phyloP scores from a whole-genome alignment of 2,888 invertebrate genomes.

The Lochmaea capreae region DNA sequence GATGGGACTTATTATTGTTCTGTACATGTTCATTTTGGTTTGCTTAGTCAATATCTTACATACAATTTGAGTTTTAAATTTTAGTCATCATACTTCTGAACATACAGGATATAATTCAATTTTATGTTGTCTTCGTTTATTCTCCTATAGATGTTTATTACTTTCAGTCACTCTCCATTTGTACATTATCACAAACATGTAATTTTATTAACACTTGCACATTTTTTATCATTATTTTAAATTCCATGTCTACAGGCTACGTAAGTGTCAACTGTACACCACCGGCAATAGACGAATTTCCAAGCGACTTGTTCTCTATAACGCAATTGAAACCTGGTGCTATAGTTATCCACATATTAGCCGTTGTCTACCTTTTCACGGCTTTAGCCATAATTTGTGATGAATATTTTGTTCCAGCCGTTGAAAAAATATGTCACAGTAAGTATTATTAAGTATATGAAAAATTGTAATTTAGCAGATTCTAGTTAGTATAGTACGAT shows the following conservation, averaged over 20 bases:
- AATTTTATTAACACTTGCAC: not conserved
- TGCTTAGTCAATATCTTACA: too few relatives aligned
- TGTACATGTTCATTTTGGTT: too few relatives aligned
- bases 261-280: slow-evolving; percentile 19
- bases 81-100: too few relatives aligned
- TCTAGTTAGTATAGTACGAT: too few relatives aligned
- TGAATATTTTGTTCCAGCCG: slow-evolving; percentile 26
- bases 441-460: too few relatives aligned
- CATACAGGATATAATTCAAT: too few relatives aligned
- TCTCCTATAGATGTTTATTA: too few relatives aligned
- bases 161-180: too few relatives aligned
- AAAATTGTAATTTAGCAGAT: too few relatives aligned
- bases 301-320: slow-evolving; percentile 19
- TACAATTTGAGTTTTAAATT: too few relatives aligned
- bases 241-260: not conserved
- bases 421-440: slow-evolving; percentile 24
- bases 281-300: slow-evolving; percentile 20
- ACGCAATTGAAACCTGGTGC: slow-evolving; percentile 12
- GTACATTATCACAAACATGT: not conserved
- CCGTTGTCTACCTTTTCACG: slow-evolving; percentile 21
- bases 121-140: too few relatives aligned
- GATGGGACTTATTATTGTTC: too few relatives aligned
- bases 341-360: slow-evolving; percentile 17
- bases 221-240: not conserved
- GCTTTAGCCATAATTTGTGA: slow-evolving; percentile 30